Evolutionary conservation across 2,888 invertebrate species (phyloP).

Genomic region (Serripes groenlandicus): DNA sequence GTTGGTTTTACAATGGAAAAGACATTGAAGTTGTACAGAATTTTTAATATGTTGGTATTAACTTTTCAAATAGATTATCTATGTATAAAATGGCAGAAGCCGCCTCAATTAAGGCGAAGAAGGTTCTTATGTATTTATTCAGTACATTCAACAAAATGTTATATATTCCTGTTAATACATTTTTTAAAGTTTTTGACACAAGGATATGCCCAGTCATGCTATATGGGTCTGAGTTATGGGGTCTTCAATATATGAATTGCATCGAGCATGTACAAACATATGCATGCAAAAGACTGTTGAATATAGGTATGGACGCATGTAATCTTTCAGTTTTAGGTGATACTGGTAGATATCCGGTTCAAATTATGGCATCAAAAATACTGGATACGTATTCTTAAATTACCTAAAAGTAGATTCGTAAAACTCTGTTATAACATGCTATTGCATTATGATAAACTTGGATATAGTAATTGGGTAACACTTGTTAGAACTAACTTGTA

Average conservation of each 20-base stretch:
- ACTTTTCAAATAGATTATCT: constrained; percentile 24
- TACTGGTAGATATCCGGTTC: constrained; percentile 30
- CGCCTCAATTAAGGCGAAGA: background rate
- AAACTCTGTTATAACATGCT: constrained; percentile 14
- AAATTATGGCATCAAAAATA: constrained; percentile 18
- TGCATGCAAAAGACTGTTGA: constrained; percentile 30
- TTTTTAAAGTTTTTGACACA: constrained; percentile 42
- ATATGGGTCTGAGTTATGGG: constrained; percentile 46
- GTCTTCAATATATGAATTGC: too few relatives aligned
- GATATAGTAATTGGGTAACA: constrained; percentile 25
- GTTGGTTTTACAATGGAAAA: constrained; percentile 32
- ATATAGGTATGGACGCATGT: background rate
- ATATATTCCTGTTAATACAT: constrained; percentile 10
- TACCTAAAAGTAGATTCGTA: constrained; percentile 13
- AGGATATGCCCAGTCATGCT: constrained; percentile 27
- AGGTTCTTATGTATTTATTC: background rate
- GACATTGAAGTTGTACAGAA: constrained; percentile 16
- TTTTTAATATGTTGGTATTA: constrained; percentile 41
- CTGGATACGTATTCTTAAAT: constrained; percentile 29
- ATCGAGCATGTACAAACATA: constrained; percentile 25
- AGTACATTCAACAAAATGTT: background rate
- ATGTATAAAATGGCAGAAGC: constrained; percentile 29
- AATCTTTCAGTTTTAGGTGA: constrained; percentile 18
- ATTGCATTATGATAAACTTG: constrained; percentile 8
- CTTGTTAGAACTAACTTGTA: background rate